phyloP scores from a whole-genome alignment of 2,113 vertebrate genomes.

The Oreocharis arfaki region DNA sequence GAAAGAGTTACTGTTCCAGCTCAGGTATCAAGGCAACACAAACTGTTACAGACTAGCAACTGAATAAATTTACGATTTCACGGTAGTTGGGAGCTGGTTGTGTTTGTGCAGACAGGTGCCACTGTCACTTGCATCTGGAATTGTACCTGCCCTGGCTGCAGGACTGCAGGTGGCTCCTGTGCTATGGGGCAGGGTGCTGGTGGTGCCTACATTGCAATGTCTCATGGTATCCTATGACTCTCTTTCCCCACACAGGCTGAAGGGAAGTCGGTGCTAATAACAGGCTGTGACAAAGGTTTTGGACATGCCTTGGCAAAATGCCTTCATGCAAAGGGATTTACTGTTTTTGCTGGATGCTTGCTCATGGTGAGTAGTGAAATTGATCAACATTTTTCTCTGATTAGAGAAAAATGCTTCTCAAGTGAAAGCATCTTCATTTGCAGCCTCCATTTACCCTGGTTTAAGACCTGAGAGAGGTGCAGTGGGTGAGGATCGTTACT shows the following conservation, averaged over 20 bases:
- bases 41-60: background rate
- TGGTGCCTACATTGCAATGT: background rate
- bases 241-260: constrained; percentile 63
- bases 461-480: background rate
- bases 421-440: background rate
- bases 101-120: background rate
- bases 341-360: constrained; percentile 84
- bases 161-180: background rate
- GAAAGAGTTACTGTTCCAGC: background rate
- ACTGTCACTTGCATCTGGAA: background rate
- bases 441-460: background rate
- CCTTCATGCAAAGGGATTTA: constrained; percentile 81
- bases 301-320: constrained; percentile 80
- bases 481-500: background rate
- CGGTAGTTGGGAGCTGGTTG: background rate
- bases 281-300: constrained; percentile 86
- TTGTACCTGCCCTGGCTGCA: background rate
- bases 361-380: constrained; percentile 68
- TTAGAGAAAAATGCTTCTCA: background rate
- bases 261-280: constrained; percentile 80
- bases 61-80: background rate
- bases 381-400: background rate
- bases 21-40: background rate
- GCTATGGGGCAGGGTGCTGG: background rate
- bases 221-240: background rate